Evolutionary conservation across 35 echinoderm and acorn worm species (phyloP), one percentile per base, ranked within the genome.

Genomic region (Apostichopus californicus): DNA sequence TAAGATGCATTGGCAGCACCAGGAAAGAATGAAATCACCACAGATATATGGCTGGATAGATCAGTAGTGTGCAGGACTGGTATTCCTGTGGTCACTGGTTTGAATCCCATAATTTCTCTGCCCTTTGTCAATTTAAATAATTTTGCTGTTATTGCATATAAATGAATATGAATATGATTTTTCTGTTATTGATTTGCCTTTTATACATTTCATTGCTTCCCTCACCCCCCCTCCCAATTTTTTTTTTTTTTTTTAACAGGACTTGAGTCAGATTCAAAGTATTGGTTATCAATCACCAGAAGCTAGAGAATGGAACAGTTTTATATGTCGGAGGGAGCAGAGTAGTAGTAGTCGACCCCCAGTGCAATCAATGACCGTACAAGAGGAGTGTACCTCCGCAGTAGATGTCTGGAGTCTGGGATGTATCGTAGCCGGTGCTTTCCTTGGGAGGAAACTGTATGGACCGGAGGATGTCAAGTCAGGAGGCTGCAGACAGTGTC

Each of bases 221-320:
- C 54, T 56, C 6, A 13, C 21, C 0, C 24, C 24, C 24, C 24
- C 24, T 1, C 24, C 24, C 24, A n/a, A n/a, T n/a, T 34, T 34
- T 34, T 34, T 34, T 34, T 34, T 34, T 34, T 34, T 34, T 34
- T 34, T 34, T 34, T 34, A 20, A 57, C 61, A 98, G 96, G 94
- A 98, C 61, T 93, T 93, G 77, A 95, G 94, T 88, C 96, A 98
- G 77, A 95, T 98, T 64, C 96, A 98, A 81, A 98, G 96, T 93
- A 87, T 98, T 34, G 95, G 96, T 83, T 98, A 98, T 89, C 96
- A 98, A 73, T 93, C 94, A 23, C 96, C 96, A 13, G 96, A 98
- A 81, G 94, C 96, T 56, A 95, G 94, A 73, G 68, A 71, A 12
- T 95, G 94, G 96, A 98, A 98, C 55, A 89, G 71, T 5, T 95